phyloP scores from a whole-genome alignment of 2,797 vertebrate species.

The Enteromius paludinosus region DNA sequence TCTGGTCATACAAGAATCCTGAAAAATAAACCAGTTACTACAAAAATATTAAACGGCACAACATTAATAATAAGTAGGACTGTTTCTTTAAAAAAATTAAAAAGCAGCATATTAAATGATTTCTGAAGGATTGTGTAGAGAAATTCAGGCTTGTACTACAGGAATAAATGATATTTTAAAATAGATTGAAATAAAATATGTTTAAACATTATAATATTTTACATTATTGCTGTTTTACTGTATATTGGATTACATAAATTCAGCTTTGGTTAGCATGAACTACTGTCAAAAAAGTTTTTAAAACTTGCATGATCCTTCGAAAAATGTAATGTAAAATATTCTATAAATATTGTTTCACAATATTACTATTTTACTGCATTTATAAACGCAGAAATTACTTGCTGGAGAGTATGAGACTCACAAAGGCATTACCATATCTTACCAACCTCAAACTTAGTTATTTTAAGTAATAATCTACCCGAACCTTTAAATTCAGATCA shows the following conservation, averaged over 20 bases:
- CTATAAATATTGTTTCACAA: neutral
- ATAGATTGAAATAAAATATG: neutral
- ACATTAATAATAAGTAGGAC: neutral
- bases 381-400: neutral
- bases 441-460: neutral
- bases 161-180: neutral
- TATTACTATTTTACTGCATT: neutral
- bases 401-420: neutral
- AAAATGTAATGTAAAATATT: neutral
- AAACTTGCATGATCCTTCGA: neutral
- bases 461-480: neutral
- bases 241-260: neutral
- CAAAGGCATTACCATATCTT: neutral
- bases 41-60: neutral
- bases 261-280: neutral
- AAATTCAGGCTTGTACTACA: neutral
- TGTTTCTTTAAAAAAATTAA: neutral
- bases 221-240: neutral
- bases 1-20: neutral
- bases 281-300: neutral
- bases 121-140: neutral
- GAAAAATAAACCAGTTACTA: neutral
- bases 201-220: neutral
- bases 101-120: neutral
- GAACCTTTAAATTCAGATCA: neutral